Percentiles rank a stretch among this genome's conserved stretches.
Evolutionary conservation across 2,113 vertebrate species (phyloP).

Genomic region (Indri indri): DNA sequence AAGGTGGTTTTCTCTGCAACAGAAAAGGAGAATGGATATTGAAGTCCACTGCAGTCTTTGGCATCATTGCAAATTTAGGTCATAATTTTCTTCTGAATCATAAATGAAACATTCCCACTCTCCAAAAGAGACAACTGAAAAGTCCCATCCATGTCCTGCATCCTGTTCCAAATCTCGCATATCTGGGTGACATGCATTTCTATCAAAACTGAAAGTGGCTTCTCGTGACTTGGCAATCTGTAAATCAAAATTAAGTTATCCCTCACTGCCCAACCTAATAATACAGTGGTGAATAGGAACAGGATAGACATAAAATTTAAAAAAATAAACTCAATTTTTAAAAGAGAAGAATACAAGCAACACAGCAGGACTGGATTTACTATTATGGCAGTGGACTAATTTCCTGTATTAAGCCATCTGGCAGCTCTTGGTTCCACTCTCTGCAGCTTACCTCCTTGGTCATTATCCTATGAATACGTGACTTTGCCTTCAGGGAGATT

Average conservation of each 20-base stretch:
- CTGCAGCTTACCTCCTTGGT: neutral
- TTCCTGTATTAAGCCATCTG: neutral
- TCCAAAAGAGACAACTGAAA: neutral
- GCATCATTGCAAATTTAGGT: neutral
- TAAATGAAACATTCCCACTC: neutral
- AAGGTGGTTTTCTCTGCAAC: neutral
- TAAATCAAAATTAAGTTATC: neutral
- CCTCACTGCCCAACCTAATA: neutral
- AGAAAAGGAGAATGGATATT: neutral
- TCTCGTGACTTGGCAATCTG: neutral
- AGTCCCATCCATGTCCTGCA: neutral
- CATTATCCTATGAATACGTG: neutral
- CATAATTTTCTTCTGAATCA: neutral
- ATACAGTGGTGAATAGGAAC: neutral
- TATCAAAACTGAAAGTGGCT: neutral
- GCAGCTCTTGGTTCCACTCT: neutral
- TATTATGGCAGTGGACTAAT: neutral
- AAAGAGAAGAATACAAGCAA: neutral
- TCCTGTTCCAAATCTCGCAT: neutral
- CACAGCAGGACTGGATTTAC: neutral
- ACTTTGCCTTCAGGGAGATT: neutral
- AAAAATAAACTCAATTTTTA: neutral
- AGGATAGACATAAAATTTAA: neutral
- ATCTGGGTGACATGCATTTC: neutral
- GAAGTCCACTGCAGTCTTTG: neutral